A percentile compares a stretch with the other conserved stretches of the same genome.
Conservation (phyloP, 2,113 vertebrate genomes). For the Myocastor coypus region DNA sequence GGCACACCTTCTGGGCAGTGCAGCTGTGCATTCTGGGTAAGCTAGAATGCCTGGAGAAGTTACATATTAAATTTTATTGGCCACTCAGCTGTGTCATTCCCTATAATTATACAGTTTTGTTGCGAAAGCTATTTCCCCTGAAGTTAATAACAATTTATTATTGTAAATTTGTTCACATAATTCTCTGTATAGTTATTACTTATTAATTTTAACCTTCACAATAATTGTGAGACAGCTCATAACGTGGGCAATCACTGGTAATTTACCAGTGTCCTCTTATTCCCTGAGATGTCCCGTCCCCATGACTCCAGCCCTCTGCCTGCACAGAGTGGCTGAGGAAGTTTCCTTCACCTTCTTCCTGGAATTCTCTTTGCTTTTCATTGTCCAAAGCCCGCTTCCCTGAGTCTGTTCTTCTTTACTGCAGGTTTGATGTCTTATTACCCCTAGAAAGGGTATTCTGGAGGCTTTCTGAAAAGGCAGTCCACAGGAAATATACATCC, state of each 20-base stretch:
- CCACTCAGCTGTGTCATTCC: background rate
- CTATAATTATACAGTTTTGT: background rate
- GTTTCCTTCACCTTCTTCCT: background rate
- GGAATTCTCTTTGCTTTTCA: background rate
- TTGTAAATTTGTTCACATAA: constrained; percentile 1
- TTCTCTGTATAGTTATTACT: constrained; percentile 33
- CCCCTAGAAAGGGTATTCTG: background rate
- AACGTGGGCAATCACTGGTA: background rate
- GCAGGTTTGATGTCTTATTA: background rate
- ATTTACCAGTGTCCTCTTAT: background rate
- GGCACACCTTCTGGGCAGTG: background rate
- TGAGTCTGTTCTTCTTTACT: background rate
- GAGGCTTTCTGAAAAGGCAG: background rate
- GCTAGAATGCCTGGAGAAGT: background rate
- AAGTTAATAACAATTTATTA: constrained; percentile 15
- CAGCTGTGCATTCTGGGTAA: background rate
- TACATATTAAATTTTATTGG: background rate
- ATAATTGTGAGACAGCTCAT: background rate
- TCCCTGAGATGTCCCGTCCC: accelerated
- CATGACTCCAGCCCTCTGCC: too few relatives aligned
- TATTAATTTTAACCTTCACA: background rate
- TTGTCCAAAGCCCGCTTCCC: background rate
- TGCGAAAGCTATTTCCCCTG: constrained; percentile 16
- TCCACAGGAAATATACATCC: background rate
- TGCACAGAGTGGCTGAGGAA: background rate